Conservation (phyloP, 2,797 vertebrate species). For the Pagetopsis macropterus region DNA sequence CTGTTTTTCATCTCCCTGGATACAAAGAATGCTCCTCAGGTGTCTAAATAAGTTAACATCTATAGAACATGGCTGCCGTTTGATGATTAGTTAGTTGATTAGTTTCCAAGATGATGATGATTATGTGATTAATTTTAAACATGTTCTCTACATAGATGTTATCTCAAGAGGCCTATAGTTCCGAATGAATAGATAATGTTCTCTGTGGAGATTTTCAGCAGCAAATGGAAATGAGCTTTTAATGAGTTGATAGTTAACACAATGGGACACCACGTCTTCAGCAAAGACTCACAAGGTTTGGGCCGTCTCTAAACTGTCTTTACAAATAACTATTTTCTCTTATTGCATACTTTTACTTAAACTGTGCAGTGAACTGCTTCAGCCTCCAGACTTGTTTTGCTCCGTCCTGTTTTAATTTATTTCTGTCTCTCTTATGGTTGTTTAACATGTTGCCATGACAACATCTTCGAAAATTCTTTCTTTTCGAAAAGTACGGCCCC, state of each 20-base stretch:
- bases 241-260: constrained; percentile 49
- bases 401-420: not conserved
- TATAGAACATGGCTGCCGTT: not conserved
- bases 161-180: constrained; percentile 39
- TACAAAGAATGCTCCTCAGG: not conserved
- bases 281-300: constrained; percentile 45
- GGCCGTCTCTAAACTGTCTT: constrained; percentile 27
- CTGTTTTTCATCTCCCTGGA: too few species aligned
- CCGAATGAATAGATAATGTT: constrained; percentile 33
- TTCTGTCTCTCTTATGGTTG: not conserved
- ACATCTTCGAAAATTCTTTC: constrained; percentile 25
- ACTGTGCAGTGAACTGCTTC: not conserved
- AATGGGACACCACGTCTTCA: constrained; percentile 27
- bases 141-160: constrained; percentile 16
- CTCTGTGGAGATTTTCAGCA: constrained; percentile 43
- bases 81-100: not conserved
- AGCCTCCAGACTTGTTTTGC: not conserved
- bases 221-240: constrained; percentile 46
- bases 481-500: not conserved
- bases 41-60: not conserved
- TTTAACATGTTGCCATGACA: constrained; percentile 48
- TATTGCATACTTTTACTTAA: constrained; percentile 9
- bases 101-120: constrained; percentile 20
- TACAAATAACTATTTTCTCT: constrained; percentile 20
- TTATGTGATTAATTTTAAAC: constrained; percentile 8